Evolutionary conservation across 2,113 vertebrate species (phyloP), one percentile per base, ranked within the genome.

Genomic region (Telmatochromis bifrenatus): DNA sequence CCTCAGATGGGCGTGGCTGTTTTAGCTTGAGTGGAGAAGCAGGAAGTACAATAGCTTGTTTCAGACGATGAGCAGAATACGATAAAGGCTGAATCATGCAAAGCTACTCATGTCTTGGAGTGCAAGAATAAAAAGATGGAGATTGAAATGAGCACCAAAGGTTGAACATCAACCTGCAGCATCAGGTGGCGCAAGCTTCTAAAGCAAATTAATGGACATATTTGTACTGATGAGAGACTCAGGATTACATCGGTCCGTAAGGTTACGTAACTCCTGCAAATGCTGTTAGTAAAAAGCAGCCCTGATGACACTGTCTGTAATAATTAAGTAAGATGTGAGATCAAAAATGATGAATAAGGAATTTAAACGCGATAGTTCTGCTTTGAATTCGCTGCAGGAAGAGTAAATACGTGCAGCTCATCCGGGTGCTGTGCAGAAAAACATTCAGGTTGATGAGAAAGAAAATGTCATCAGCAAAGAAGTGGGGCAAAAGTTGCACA

Each of bases 401-500:
- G 62, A 39, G 19, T 21, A 8, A 23, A 15, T 70, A 9, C 0
- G 8, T 73, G 65, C 65, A 73, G 65, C 37, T 45, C 8, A 45
- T 45, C 21, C 0, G 68, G 4, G 15, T 73, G 14, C 37, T 45
- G 68, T 17, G 68, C 68, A 73, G 68, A 19, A 75, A 47, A 47
- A 19, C 42, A 10, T 75, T 47, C 70, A 75, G 70, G 23, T 28
- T 28, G 15, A 11, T 28, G n/a, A 70, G 65, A 14, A 70, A 23
- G 35, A 42, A 70, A 70, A 70, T 70, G n/a, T 42, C 70, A 28
- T 75, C 39, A 75, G 45, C 21, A 75, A 31, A 75, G 42, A 75
- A 19, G 42, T 1, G 15, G 42, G 42, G 9, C 42, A 15, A 54
- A 81, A 3, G 53, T 26, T 56, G 12, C 14, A 39, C 77, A 55